These are phyloP conservation scores for Leptopterna dolabrata DNA, from an alignment of 2,888 invertebrate genomes.

Conservation along the genomic window DNA sequence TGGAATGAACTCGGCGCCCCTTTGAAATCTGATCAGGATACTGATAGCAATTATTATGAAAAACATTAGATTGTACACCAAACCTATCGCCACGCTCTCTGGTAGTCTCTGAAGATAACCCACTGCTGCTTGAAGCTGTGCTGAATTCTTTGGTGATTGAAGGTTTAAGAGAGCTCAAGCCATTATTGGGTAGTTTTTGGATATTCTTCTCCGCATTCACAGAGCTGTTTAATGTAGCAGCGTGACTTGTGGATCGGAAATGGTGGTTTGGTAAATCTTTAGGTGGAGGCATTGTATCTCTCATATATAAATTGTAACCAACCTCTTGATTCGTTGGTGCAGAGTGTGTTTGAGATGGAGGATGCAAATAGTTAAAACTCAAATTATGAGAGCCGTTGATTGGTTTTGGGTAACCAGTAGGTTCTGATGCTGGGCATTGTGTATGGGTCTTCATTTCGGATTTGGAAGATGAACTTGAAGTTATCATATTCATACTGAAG, in stretches of 20 bases:
- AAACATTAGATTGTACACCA: background rate
- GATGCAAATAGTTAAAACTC: constrained; percentile 5
- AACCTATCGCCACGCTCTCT: background rate
- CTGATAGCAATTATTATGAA: background rate
- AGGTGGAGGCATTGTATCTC: background rate
- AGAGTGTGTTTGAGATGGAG: background rate
- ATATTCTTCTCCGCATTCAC: background rate
- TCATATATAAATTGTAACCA: background rate
- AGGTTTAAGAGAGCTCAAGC: background rate
- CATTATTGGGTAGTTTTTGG: background rate
- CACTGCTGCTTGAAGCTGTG: background rate
- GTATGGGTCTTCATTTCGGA: background rate
- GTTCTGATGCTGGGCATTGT: background rate
- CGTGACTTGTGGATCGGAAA: background rate
- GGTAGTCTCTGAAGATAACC: background rate
- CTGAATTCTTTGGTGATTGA: background rate
- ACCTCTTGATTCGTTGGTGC: background rate
- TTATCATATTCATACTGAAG: constrained; percentile 41
- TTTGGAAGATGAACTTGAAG: constrained; percentile 1
- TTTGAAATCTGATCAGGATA: background rate
- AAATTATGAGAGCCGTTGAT: background rate
- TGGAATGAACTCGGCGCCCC: background rate
- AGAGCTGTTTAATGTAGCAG: background rate
- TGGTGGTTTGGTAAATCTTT: background rate
- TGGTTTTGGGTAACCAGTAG: background rate